Conservation (phyloP, 2,888 invertebrate genomes). For the Hyppa rectilinea region DNA sequence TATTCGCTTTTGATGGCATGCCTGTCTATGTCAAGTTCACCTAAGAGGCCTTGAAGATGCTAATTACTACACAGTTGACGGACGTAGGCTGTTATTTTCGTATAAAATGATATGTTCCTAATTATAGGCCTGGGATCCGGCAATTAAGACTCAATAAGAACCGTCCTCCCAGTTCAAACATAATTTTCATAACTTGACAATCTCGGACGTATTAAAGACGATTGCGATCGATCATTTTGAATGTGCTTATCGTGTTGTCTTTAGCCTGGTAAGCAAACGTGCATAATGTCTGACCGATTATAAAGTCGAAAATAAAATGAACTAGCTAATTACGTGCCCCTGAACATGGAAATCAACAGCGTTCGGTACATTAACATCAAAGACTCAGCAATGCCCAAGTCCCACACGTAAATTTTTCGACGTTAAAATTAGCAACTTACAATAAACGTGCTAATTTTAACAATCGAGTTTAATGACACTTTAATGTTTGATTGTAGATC, state of each 20-base stretch:
- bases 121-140: not conserved
- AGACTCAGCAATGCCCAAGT: not conserved
- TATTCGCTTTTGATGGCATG: not conserved
- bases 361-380: slow-evolving; percentile 3
- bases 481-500: slow-evolving; percentile 35
- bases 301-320: slow-evolving; percentile 19
- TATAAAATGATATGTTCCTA: not conserved
- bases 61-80: slow-evolving; percentile 9
- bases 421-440: too few relatives aligned
- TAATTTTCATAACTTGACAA: not conserved
- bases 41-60: not conserved
- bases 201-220: not conserved
- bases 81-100: slow-evolving; percentile 6
- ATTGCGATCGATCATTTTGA: slow-evolving; percentile 32
- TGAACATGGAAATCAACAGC: not conserved
- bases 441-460: slow-evolving; percentile 27
- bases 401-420: slow-evolving; percentile 11
- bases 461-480: slow-evolving; percentile 52
- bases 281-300: slow-evolving; percentile 17
- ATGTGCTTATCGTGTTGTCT: slow-evolving; percentile 10
- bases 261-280: slow-evolving; percentile 26
- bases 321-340: not conserved
- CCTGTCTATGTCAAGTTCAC: not conserved
- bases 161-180: slow-evolving; percentile 6
- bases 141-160: not conserved